Evolutionary conservation across 2,888 invertebrate species (phyloP).

Genomic region (Sarcophaga caerulescens): DNA sequence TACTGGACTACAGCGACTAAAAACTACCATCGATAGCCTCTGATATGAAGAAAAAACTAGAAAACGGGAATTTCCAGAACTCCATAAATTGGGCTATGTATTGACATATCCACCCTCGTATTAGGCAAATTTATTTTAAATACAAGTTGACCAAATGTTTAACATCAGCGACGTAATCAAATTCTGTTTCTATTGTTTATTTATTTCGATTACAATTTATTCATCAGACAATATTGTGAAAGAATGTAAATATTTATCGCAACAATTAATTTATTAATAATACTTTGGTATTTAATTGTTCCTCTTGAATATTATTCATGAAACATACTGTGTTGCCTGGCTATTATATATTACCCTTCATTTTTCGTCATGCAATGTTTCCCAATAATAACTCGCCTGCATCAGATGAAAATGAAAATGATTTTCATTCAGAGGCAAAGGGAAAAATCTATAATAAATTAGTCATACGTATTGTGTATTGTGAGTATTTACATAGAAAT

Average conservation of each 20-base stretch:
- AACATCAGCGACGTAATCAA: constrained; percentile 9
- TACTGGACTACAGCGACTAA: too few species aligned
- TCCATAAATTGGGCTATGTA: too few species aligned
- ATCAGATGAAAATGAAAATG: neutral
- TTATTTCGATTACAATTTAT: constrained; percentile 65
- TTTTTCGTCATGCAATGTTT: constrained; percentile 41
- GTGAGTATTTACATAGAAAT: too few species aligned
- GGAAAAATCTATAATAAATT: too few species aligned
- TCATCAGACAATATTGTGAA: constrained; percentile 53
- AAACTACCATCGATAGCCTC: too few species aligned
- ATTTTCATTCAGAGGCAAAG: neutral
- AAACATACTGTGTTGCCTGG: constrained; percentile 9
- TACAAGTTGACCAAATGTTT: constrained; percentile 53
- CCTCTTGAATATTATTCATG: constrained; percentile 50
- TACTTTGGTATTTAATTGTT: constrained; percentile 1
- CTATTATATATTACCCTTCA: constrained; percentile 46
- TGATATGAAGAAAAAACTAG: too few species aligned
- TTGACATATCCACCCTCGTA: too few species aligned
- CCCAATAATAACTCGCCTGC: constrained; percentile 22
- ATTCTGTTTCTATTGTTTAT: neutral
- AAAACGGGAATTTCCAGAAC: too few species aligned
- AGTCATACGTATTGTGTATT: too few species aligned
- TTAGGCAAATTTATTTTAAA: too few species aligned
- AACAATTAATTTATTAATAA: constrained; percentile 61
- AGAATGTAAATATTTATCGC: constrained; percentile 65